Evolutionary conservation across 2,888 invertebrate genomes (phyloP).

Genomic region (Spicauda simplicius): DNA sequence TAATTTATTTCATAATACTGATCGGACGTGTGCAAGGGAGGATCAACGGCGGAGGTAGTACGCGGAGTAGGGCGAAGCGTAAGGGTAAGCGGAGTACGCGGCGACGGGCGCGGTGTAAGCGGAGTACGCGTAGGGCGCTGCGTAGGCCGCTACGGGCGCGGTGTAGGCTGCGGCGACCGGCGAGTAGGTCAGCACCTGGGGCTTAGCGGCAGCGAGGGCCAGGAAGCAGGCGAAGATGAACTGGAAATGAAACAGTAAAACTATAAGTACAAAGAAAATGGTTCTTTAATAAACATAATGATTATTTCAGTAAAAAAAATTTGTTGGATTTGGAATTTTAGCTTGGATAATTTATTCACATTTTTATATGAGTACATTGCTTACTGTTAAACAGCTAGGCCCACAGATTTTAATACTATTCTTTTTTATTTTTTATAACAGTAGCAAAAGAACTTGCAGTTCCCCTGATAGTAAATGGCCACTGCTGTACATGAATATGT

Average conservation of each 20-base stretch:
- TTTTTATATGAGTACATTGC: too few relatives aligned
- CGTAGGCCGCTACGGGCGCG: constrained; percentile 59
- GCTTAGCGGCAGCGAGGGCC: constrained; percentile 76
- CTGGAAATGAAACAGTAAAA: constrained; percentile 56
- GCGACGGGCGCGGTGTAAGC: constrained; percentile 53
- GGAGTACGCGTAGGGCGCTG: constrained; percentile 60
- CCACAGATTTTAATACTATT: too few relatives aligned
- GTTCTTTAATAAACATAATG: too few relatives aligned
- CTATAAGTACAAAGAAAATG: too few relatives aligned
- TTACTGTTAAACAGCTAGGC: too few relatives aligned
- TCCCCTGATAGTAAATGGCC: too few relatives aligned
- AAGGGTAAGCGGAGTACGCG: constrained; percentile 54
- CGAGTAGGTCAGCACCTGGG: constrained; percentile 47
- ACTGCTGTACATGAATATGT: too few relatives aligned
- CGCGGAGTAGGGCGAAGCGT: constrained; percentile 48
- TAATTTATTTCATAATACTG: constrained; percentile 21
- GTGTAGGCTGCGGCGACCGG: constrained; percentile 47
- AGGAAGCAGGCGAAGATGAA: constrained; percentile 74
- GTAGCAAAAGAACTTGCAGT: too few relatives aligned
- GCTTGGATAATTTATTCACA: too few relatives aligned
- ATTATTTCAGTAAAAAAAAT: too few relatives aligned
- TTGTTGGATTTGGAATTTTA: too few relatives aligned
- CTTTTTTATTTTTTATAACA: too few relatives aligned
- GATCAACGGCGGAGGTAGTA: constrained; percentile 46
- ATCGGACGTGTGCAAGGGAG: neutral